These are phyloP conservation scores for Podarcis muralis DNA, from an alignment of 2,113 vertebrate species.

Conservation along the genomic window DNA sequence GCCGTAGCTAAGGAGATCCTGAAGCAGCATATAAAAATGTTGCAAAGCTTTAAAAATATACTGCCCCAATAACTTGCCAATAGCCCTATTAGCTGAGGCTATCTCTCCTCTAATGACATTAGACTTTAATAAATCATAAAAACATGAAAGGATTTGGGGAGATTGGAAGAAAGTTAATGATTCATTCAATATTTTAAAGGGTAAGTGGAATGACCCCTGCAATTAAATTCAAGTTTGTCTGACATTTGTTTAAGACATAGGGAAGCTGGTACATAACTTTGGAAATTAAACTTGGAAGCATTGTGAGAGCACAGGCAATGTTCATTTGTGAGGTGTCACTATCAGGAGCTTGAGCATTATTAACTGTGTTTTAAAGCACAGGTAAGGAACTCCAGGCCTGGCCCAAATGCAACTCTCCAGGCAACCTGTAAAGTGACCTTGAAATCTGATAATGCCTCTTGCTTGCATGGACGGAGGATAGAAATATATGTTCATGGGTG, in stretches of 20 bases:
- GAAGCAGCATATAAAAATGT: background rate
- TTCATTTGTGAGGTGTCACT: background rate
- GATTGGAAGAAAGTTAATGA: background rate
- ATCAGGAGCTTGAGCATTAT: background rate
- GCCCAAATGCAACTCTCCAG: too few relatives aligned
- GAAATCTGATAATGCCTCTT: too few relatives aligned
- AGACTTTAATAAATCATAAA: background rate
- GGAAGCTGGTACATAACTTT: background rate
- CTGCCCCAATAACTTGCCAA: background rate
- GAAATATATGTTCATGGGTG: too few relatives aligned
- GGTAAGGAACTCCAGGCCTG: too few relatives aligned
- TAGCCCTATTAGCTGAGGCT: background rate
- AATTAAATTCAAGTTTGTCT: background rate
- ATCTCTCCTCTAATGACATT: background rate
- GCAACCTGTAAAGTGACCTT: too few relatives aligned
- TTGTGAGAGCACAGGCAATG: background rate
- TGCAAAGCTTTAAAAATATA: background rate
- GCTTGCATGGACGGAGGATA: too few relatives aligned
- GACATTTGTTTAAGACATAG: background rate
- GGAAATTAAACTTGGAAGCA: background rate
- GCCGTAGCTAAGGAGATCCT: background rate
- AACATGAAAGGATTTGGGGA: background rate
- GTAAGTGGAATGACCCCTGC: background rate
- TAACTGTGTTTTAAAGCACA: too few relatives aligned
- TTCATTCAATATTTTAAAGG: background rate